Evolutionary conservation across 2,113 vertebrate species (phyloP), one percentile per base, ranked within the genome.

Genomic region (Oenanthe oenanthe): DNA sequence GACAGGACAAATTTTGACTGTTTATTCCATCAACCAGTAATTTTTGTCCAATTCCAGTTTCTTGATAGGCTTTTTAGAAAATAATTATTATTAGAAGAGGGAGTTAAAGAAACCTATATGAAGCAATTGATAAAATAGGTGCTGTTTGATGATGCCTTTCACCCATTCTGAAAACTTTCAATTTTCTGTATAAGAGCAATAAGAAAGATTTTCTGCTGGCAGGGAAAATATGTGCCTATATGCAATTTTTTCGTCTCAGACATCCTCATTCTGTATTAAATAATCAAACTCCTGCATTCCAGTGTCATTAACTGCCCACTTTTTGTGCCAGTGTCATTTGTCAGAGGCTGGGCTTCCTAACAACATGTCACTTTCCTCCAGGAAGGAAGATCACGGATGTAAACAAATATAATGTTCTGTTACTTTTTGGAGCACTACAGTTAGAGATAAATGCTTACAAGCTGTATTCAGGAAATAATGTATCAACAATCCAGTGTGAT

Each of bases 371-470:
- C 8, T 60, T 57, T 56, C 18, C 86, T 63, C 77, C 56, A 81
- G 43, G 16, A 75, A 70, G 8, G 19, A 95, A 89, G 21, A 48
- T 9, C 5, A 2, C 48, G 17, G 29, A 36, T 71, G 21, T 53
- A 68, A 91, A 73, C 17, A 75, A 77, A 84, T 82, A 72, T 1
- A 88, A 57, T 0, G 1, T 85, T 87, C 31, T 65, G 21, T 77
- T 56, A 71, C 28, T 73, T 90, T 85, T n/a, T 89, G 6, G 16
- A 88, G 14, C 24, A 72, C 43, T 91, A 70, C 38, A 85, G 28
- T 73, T 42, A 72, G 31, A 81, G 67, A 62, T 62, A 85, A 92
- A 80, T 85, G 21, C 71, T 82, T 88, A 57, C 45, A 68, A 62
- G 38, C 7, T 82, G 10, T 76, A 43, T 76, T 89, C 60, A 85